phyloP scores from a whole-genome alignment of 2,797 vertebrate genomes.

The Hippocampus kuda region DNA sequence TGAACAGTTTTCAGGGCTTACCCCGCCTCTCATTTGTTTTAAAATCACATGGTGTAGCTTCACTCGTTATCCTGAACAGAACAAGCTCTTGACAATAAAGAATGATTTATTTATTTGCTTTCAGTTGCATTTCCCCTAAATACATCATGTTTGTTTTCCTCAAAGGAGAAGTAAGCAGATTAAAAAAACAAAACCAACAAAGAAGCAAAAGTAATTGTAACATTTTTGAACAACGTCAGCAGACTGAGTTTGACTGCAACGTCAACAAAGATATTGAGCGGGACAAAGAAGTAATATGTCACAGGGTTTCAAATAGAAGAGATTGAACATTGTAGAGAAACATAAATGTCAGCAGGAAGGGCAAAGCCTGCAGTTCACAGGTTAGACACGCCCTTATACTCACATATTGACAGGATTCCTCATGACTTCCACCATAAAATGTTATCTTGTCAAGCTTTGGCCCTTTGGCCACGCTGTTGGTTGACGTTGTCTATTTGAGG shows the following conservation, averaged over 20 bases:
- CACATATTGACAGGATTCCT: conserved; percentile 49
- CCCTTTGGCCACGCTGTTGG: conserved; percentile 50
- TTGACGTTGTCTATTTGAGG: conserved; percentile 50
- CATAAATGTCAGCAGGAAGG: conserved; percentile 38
- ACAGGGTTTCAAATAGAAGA: neutral
- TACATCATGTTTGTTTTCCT: neutral
- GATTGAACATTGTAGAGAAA: conserved; percentile 21
- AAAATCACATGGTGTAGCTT: too few species aligned
- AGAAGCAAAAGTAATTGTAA: neutral
- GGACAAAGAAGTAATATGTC: neutral
- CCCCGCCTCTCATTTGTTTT: neutral
- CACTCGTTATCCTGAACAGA: too few species aligned
- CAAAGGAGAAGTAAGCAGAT: neutral
- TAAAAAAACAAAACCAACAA: neutral
- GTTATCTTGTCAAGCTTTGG: conserved; percentile 67
- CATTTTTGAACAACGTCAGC: neutral
- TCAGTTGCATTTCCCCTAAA: neutral
- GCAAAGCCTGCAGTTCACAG: conserved; percentile 17
- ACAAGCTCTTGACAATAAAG: too few species aligned
- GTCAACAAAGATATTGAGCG: neutral
- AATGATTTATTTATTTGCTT: neutral
- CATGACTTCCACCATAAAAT: conserved; percentile 66
- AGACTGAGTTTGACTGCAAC: neutral
- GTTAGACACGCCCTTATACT: conserved; percentile 63
- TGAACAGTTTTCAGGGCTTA: neutral